Conservation (phyloP, 2,113 vertebrate species). For the Podocnemis expansa region DNA sequence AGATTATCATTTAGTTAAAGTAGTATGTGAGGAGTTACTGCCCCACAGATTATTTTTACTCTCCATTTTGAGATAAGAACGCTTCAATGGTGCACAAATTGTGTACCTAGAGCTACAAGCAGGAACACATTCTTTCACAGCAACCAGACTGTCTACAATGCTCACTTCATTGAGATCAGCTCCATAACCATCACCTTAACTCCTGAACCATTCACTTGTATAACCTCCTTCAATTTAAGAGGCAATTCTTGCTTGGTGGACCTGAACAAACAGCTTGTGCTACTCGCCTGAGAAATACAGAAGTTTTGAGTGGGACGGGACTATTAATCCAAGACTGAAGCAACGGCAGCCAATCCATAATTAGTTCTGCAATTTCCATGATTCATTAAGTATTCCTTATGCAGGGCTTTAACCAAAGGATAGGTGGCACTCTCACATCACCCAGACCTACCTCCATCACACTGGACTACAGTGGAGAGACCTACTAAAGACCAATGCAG, state of each 20-base stretch:
- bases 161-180: background rate
- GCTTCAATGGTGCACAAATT: background rate
- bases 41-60: background rate
- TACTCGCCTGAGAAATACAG: background rate
- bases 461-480: background rate
- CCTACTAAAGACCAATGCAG: background rate
- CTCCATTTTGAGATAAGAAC: background rate
- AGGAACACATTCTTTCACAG: background rate
- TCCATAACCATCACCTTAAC: background rate
- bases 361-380: background rate
- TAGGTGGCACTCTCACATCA: background rate
- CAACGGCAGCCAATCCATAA: background rate
- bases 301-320: background rate
- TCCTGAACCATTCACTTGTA: background rate
- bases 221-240: background rate
- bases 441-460: background rate
- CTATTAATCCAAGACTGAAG: background rate
- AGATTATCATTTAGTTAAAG: slow-evolving; percentile 36
- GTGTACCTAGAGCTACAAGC: background rate
- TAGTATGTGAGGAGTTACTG: background rate
- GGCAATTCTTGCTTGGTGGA: background rate
- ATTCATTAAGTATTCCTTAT: background rate
- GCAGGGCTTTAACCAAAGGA: background rate
- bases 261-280: background rate
- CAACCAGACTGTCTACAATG: background rate